phyloP scores from a whole-genome alignment of 2,797 vertebrate genomes.

The Halcyon leucocephala region DNA sequence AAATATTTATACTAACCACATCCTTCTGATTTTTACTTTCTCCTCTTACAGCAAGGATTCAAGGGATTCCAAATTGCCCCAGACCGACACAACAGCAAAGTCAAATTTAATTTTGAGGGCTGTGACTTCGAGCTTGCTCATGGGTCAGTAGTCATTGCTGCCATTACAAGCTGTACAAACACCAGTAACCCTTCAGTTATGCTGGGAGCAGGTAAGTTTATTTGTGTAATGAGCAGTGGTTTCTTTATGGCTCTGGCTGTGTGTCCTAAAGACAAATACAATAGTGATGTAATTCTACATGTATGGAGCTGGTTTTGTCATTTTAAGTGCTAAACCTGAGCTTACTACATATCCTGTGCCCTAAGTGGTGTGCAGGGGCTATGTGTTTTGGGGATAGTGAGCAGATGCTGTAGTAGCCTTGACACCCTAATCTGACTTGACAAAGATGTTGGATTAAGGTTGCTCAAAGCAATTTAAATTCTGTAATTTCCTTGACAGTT shows the following conservation, averaged over 20 bases:
- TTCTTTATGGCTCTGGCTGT: background rate
- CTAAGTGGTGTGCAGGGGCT: background rate
- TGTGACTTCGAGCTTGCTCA: conserved; percentile 85
- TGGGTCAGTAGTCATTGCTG: conserved; percentile 96
- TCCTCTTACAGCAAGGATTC: conserved; percentile 90
- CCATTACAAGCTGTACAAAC: conserved; percentile 99
- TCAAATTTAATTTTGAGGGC: conserved; percentile 86
- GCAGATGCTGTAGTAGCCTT: background rate
- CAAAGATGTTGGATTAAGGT: background rate
- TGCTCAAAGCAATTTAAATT: background rate
- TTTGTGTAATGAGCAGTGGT: background rate
- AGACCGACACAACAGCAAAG: conserved; percentile 69
- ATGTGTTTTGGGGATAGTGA: background rate
- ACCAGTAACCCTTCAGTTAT: conserved; percentile 99
- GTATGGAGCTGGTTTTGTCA: background rate
- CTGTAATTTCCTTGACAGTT: background rate
- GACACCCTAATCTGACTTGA: background rate
- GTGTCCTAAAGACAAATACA: background rate
- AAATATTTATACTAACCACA: background rate
- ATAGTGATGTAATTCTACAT: background rate
- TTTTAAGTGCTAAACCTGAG: background rate
- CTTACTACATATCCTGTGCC: background rate
- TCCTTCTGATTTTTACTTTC: background rate
- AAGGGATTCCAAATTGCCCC: conserved; percentile 93
- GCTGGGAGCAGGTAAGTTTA: conserved; percentile 91